Percentiles rank a stretch among this genome's conserved stretches.
phyloP scores from a whole-genome alignment of 2,888 invertebrate species.

The Lycocerus yunnanus region DNA sequence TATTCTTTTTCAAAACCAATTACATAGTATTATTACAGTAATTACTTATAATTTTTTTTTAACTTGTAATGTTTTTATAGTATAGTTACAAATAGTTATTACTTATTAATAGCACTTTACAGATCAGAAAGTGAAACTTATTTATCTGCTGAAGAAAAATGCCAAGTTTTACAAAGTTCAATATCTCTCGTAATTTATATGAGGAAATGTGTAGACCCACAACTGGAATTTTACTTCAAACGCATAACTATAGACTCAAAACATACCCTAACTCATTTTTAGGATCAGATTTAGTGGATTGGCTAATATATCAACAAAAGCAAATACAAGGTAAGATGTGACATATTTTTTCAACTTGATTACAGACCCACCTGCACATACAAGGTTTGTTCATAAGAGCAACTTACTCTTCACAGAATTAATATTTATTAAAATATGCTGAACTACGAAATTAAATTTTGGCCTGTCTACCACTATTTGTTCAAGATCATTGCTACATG shows the following conservation, averaged over 20 bases:
- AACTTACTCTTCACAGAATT: too few species aligned
- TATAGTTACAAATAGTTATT: neutral
- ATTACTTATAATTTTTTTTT: too few species aligned
- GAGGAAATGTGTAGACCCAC: conserved; percentile 60
- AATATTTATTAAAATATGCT: too few species aligned
- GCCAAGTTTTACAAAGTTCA: conserved; percentile 61
- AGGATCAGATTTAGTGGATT: conserved; percentile 81
- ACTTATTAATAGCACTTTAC: neutral
- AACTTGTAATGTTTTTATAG: too few species aligned
- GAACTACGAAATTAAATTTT: too few species aligned
- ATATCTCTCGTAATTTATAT: conserved; percentile 66
- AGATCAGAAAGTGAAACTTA: conserved; percentile 53
- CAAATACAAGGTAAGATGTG: conserved; percentile 79
- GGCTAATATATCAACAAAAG: conserved; percentile 79
- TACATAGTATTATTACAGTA: too few species aligned
- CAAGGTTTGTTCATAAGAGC: too few species aligned
- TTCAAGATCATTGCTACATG: too few species aligned
- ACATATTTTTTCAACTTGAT: too few species aligned
- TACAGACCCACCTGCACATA: too few species aligned
- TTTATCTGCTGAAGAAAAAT: conserved; percentile 60
- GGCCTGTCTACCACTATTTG: too few species aligned
- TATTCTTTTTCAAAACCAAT: neutral
- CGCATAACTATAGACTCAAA: conserved; percentile 71
- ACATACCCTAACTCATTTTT: conserved; percentile 77
- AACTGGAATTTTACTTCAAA: conserved; percentile 63